Evolutionary conservation across 2,888 invertebrate species (phyloP), one percentile per base, ranked within the genome.

Genomic region (Trachelus troglodyta): DNA sequence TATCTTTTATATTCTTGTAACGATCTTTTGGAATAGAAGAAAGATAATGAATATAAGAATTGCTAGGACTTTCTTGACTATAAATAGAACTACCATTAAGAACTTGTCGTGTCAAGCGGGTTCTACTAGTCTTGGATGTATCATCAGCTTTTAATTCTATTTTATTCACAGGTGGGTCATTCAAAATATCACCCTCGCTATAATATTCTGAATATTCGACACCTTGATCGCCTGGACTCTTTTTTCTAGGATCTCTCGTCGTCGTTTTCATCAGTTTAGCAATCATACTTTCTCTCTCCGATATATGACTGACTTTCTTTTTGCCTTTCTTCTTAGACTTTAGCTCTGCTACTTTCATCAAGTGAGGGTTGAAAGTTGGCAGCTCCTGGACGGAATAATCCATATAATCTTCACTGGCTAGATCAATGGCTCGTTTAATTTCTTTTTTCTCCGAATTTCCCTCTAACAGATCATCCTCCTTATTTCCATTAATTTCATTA

Each of bases 131-230:
- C 9, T 56, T 56, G 23, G 9, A 56, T 9, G 9, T 56, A 56
- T 23, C 56, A 56, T 56, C 56, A 23, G 9, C 2, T 56, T 56
- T 56, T 56, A 23, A 56, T 56, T 56, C 15, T 56, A 56, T 56
- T 56, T 56, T 56, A 56, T 56, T 56, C 23, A 23, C 9, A 56
- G 56, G 2, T 56, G 35, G 74, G 6, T 74, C 37, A n/a, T 74
- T 35, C 23, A 76, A 30, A 56, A 69, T 76, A 3, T 85, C 82
- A 69, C 81, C 78, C 34, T 87, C 80, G 80, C 80, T 83, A 34
- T 86, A 86, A 75, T 87, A 86, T 40, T 87, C 84, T 6, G 84
- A 84, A 77, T 85, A 83, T 73, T 87, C 84, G 33, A 83, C 68
- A 34, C 82, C 82, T 69, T 79, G 79, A 69, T 84, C 81, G 12